A percentile compares a stretch with the other conserved stretches of the same genome.
These are phyloP conservation scores for Sinohyriopsis cumingii DNA, from an alignment of 2,888 invertebrate genomes.

Conservation along the genomic window DNA sequence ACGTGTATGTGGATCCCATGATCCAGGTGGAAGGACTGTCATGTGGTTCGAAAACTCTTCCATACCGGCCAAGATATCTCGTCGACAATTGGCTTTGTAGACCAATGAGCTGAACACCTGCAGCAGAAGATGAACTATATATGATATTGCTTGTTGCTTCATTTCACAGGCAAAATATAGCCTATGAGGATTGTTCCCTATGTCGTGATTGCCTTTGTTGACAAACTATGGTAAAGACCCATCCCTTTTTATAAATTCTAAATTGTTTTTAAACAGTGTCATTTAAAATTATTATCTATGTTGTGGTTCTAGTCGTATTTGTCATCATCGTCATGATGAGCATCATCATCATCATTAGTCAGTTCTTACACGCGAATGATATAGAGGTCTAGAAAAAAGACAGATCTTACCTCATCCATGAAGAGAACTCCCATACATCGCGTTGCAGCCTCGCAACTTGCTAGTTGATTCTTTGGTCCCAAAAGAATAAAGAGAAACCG, in stretches of 20 bases:
- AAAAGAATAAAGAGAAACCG: constrained; percentile 90
- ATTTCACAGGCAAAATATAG: too few relatives aligned
- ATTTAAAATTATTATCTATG: too few relatives aligned
- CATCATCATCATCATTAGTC: too few relatives aligned
- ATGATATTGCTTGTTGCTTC: too few relatives aligned
- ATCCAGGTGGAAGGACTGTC: constrained; percentile 91
- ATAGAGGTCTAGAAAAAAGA: constrained; percentile 74
- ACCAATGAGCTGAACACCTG: constrained; percentile 65
- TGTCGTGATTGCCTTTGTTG: too few relatives aligned
- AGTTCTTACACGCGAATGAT: too few relatives aligned
- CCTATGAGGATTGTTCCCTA: too few relatives aligned
- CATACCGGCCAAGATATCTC: constrained; percentile 92
- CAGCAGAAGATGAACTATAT: background rate
- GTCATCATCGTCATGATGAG: too few relatives aligned
- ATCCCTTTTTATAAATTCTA: too few relatives aligned
- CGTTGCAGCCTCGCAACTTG: constrained; percentile 90
- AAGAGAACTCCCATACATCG: constrained; percentile 94
- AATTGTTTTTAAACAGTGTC: too few relatives aligned
- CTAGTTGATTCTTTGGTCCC: constrained; percentile 78
- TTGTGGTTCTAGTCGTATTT: too few relatives aligned
- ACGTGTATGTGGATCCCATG: constrained; percentile 93
- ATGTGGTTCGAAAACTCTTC: constrained; percentile 90
- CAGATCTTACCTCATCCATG: constrained; percentile 86
- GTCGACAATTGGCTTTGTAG: constrained; percentile 73
- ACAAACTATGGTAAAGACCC: too few relatives aligned